Conservation (phyloP, 2,888 invertebrate species). For the Dryobota labecula region DNA sequence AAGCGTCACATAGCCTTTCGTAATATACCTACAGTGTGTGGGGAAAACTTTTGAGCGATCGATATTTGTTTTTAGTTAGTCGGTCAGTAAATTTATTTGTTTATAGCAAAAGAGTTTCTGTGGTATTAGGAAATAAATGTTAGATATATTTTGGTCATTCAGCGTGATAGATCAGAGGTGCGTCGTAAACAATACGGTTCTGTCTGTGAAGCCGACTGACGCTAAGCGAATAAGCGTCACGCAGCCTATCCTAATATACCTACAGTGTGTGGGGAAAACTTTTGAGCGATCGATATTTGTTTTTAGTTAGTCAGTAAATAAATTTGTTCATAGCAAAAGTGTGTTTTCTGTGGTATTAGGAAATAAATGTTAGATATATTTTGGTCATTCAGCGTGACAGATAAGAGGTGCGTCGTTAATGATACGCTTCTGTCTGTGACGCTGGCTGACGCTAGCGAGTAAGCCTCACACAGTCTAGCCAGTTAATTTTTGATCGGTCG, state of each 20-base stretch:
- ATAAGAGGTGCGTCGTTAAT: constrained; percentile 66
- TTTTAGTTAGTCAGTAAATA: too few relatives aligned
- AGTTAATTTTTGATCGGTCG: not conserved
- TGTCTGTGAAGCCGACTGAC: constrained; percentile 67
- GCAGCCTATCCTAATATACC: not conserved
- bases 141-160: constrained; percentile 2
- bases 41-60: too few relatives aligned
- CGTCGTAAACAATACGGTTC: constrained; percentile 78
- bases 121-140: too few relatives aligned
- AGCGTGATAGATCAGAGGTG: constrained; percentile 66
- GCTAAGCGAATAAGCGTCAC: not conserved
- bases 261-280: not conserved
- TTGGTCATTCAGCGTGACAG: constrained; percentile 51
- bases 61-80: too few relatives aligned
- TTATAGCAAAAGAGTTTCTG: too few relatives aligned
- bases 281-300: not conserved
- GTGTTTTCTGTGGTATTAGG: too few relatives aligned
- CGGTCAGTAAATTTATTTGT: too few relatives aligned
- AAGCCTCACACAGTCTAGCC: not conserved
- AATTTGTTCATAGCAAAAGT: too few relatives aligned
- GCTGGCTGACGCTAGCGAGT: not conserved
- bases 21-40: too few relatives aligned
- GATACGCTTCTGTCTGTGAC: constrained; percentile 82
- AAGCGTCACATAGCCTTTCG: too few relatives aligned
- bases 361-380: not conserved